phyloP scores from a whole-genome alignment of 2,888 invertebrate genomes.

The Diploptera punctata region DNA sequence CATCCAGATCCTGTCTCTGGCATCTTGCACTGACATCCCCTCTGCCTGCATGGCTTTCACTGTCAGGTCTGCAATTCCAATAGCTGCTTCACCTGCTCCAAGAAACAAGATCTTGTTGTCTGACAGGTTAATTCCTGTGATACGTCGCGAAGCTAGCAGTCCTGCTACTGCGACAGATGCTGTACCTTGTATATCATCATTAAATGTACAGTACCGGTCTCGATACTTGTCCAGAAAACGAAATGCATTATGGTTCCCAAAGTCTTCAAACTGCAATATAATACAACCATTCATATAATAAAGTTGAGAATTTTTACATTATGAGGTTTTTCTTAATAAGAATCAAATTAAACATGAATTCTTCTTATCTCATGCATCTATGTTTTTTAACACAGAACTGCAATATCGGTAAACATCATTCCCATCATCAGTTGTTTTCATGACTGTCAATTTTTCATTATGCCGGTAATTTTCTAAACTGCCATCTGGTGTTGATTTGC shows the following conservation, averaged over 20 bases:
- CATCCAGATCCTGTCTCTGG: slow-evolving; percentile 91
- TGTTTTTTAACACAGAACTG: no score
- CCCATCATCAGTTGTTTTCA: no score
- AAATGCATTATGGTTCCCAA: slow-evolving; percentile 97
- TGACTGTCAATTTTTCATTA: no score
- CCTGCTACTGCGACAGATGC: slow-evolving; percentile 97
- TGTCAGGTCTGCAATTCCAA: slow-evolving; percentile 90
- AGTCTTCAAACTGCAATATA: slow-evolving; percentile 91
- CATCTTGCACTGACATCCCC: slow-evolving; percentile 68
- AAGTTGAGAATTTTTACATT: neutral
- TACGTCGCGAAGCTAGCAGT: slow-evolving; percentile 76
- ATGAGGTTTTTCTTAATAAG: neutral
- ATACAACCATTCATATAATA: neutral
- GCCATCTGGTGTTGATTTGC: no score
- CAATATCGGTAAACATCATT: no score
- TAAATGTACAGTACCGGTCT: slow-evolving; percentile 93
- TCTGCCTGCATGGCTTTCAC: slow-evolving; percentile 88
- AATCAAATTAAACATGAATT: no score
- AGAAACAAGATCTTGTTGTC: slow-evolving; percentile 92
- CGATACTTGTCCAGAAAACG: slow-evolving; percentile 90
- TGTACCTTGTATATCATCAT: slow-evolving; percentile 98
- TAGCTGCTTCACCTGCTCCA: slow-evolving; percentile 88
- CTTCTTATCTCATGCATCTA: no score
- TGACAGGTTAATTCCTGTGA: slow-evolving; percentile 81
- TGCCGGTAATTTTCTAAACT: no score